Evolutionary conservation across 2,113 vertebrate species (phyloP), one percentile per base, ranked within the genome.

Genomic region (Trogon melanurus): DNA sequence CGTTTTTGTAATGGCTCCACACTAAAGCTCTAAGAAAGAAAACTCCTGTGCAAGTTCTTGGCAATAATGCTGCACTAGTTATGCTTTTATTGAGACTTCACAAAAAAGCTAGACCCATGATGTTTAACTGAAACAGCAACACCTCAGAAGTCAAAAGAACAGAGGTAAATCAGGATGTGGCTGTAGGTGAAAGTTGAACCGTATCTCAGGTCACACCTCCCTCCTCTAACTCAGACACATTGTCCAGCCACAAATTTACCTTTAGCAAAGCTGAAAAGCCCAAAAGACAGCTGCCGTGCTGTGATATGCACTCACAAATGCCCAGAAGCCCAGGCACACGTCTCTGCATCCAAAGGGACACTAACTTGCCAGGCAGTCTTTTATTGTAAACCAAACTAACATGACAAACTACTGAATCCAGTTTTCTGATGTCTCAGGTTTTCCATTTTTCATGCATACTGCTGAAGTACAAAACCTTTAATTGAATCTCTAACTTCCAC

Each of bases 301-400:
- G 16, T 5, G 23, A 38, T 9, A 50, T 9, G 13, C 13, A 41
- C 74, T 75, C 78, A 32, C 11, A 60, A 51, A 29, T 1, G 17
- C 36, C 30, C 38, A 44, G 10, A 32, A 6, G 11, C 26, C 48
- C 30, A 25, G 0, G 17, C 51, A 45, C 2, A 1, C 8, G 51
- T 16, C 20, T 56, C 78, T 79, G 34, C 19, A 11, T 38, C 76
- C 61, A 29, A 27, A 36, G 22, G 29, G 65, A 78, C 8, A 3
- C 29, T 14, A 23, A 29, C 44, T 67, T 30, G 25, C 5, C 3
- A 13, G 16, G 17, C 3, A 54, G 16, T 13, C 45, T 67, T 22
- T 30, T 38, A 50, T 0, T 34, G 74, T 13, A 80, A 67, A 18
- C 15, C 34, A 67, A 84, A 70, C 38, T 25, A 41, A 38, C n/a